Evolutionary conservation across 2,888 invertebrate genomes (phyloP), one percentile per base, ranked within the genome.

Genomic region (Phengaris alcon): DNA sequence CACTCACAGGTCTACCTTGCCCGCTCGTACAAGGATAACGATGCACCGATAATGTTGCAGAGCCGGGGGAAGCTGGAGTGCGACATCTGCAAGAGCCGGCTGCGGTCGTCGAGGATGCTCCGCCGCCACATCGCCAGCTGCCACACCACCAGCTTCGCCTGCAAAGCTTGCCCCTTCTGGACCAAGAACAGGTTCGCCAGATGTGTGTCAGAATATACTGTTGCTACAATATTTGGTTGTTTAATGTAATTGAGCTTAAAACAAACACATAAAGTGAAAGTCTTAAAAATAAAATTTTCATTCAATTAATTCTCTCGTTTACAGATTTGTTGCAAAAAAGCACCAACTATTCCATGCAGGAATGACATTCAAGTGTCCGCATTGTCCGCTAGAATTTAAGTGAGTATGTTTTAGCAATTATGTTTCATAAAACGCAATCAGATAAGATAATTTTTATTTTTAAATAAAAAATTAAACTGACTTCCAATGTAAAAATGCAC

Each of bases 321-420:
- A 2, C 83, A 90, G 90, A 46, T 88, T 88, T 0, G 89, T 89
- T 0, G 91, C 91, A 0, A 80, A 90, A 0, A 86, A 89, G 15
- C 92, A 93, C 74, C 90, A 90, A 44, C 88, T 88, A 68, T 92
- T 91, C 90, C 92, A 92, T 75, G 87, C 88, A 0, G 92, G 92
- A 0, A 87, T 90, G 0, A 89, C 88, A 51, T 91, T 91, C 73
- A 87, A 89, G 35, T 92, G 92, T 76, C 91, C 90, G 0, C 91
- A 92, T 73, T 93, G 93, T 73, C 86, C 86, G 0, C 86, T 87
- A 70, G 87, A 88, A 57, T 92, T 90, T 75, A 84, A 88, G 90
- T 89, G 15, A 89, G 89, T 64, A 64, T 15, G 4, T 64, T 12
- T 35, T 35, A 35, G 35, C 22, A 22, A 22, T 22, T 22, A 22